phyloP scores from a whole-genome alignment of 2,888 invertebrate genomes.

The Drosophila basisetae region DNA sequence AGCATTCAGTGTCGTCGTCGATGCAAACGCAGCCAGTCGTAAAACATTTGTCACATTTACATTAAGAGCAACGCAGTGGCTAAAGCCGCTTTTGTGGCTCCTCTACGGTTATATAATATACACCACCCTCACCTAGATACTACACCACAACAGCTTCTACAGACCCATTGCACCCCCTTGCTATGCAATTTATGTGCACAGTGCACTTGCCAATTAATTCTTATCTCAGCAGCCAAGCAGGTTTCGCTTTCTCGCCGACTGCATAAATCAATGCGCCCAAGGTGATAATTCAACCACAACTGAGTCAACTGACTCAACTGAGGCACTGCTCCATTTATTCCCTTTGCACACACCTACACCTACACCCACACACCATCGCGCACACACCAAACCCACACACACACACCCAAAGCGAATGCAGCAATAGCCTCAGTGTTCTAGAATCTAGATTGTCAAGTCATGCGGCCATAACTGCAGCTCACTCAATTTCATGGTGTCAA shows the following conservation, averaged over 20 bases:
- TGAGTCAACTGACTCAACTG: slow-evolving; percentile 6
- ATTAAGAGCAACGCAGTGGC: slow-evolving; percentile 65
- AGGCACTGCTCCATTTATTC: slow-evolving; percentile 41
- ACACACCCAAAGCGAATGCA: slow-evolving; percentile 28
- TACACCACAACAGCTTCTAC: neutral
- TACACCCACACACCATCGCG: slow-evolving; percentile 12
- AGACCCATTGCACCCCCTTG: neutral
- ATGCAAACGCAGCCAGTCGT: slow-evolving; percentile 75
- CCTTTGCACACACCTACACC: slow-evolving; percentile 21
- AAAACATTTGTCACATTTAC: slow-evolving; percentile 81
- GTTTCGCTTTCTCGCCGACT: slow-evolving; percentile 63
- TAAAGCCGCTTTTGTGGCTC: slow-evolving; percentile 22
- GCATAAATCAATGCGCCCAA: slow-evolving; percentile 75
- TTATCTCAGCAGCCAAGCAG: slow-evolving; percentile 75
- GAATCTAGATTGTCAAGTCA: slow-evolving; percentile 30
- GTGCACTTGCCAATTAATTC: slow-evolving; percentile 80
- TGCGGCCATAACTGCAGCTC: slow-evolving; percentile 57
- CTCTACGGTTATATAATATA: slow-evolving; percentile 4
- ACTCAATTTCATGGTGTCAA: slow-evolving; percentile 79
- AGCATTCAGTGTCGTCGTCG: slow-evolving; percentile 54
- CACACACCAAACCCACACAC: slow-evolving; percentile 24
- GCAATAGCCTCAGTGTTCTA: slow-evolving; percentile 2
- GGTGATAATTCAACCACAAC: slow-evolving; percentile 75
- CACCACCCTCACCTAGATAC: neutral
- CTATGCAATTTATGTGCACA: slow-evolving; percentile 73